Percentiles rank a stretch among this genome's conserved stretches.
Conservation (phyloP, 2,113 vertebrate species). For the Trachemys scripta region DNA sequence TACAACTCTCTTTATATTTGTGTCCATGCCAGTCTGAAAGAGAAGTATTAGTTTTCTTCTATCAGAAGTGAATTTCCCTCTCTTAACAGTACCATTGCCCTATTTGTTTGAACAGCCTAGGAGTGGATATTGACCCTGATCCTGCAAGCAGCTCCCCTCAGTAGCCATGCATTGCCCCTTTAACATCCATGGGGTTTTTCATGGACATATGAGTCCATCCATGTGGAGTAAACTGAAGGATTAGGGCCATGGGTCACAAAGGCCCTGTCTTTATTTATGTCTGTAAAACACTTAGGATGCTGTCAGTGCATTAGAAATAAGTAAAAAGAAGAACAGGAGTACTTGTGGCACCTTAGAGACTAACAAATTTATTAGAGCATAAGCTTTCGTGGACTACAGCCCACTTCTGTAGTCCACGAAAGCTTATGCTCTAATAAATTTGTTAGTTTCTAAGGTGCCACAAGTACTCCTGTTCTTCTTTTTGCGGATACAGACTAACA, state of each 20-base stretch:
- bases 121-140: neutral
- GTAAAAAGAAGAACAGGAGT: no score
- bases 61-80: neutral
- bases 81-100: neutral
- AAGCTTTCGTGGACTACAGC: no score
- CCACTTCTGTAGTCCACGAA: no score
- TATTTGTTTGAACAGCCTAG: neutral
- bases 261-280: neutral
- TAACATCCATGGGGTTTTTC: neutral
- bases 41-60: neutral
- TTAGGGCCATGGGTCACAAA: neutral
- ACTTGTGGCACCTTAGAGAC: no score
- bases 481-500: no score
- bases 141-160: neutral
- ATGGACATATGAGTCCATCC: neutral
- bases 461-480: no score
- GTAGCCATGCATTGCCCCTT: accelerated
- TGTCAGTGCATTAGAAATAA: neutral
- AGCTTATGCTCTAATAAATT: no score
- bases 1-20: neutral
- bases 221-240: neutral
- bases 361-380: no score
- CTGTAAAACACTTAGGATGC: accelerated
- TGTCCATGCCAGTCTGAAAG: neutral
- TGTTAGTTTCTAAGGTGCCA: no score